Base-by-base conservation (phyloP, 2,113 vertebrate genomes). In the Platysteira castanea region DNA sequence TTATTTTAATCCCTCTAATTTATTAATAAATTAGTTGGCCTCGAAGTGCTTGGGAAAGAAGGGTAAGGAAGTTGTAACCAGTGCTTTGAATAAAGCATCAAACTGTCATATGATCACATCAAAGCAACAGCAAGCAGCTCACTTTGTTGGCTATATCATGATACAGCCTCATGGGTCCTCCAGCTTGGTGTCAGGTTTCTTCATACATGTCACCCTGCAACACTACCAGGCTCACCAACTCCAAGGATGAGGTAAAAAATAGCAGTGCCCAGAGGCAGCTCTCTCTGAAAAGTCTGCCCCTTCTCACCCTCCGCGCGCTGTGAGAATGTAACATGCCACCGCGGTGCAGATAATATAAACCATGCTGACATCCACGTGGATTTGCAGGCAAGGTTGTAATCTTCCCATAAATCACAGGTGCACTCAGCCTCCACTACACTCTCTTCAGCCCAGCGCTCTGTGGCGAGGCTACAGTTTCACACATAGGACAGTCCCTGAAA, bases 1-100 rank as follows among this genome's bases (percentile, higher is more conserved):
- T 96, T 97, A 96, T 96, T 97, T 97, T 96, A 97, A 97, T 96
- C 81, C 78, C 49, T 94, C 89, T 96, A 91, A 97, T 96, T 95
- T 97, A 96, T 97, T 96, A 96, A 96, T 96, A 94, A 69, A 79
- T 68, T 64, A 69, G 74, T 87, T 94, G 96, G 91, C 95, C 95
- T 96, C 59, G 18, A 96, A 96, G 94, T 95, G 84, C 89, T 96
- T 13, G 13, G 70, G 77, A 95, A 91, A 85, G 81, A 91, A 89
- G 81, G 87, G 57, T 79, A 89, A 94, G 74, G 41, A 91, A 89
- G 84, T 96, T 91, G 70, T 87, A 96, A 92, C 95, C 87, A 93
- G 84, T 65, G 65, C 93, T 95, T 95, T 95, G 89, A 97, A 91
- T 95, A 95, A 93, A 94, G 94, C 73, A 95, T 94, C 87, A 61